Conservation (phyloP, 2,888 invertebrate genomes). For the Agonopterix heracliana region DNA sequence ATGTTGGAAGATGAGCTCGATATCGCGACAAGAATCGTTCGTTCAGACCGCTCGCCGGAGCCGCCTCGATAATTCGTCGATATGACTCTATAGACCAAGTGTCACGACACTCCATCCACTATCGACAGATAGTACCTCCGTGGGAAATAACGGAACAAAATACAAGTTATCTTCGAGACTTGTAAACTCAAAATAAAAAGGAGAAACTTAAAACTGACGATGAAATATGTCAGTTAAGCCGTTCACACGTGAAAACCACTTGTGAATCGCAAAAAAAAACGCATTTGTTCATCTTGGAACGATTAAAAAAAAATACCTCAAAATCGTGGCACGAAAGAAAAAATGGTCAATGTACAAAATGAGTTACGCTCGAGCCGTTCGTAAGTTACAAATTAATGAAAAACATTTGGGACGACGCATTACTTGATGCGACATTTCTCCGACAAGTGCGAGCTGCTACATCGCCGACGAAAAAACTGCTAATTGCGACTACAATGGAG, state of each 20-base stretch:
- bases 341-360: constrained; percentile 29
- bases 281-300: constrained; percentile 35
- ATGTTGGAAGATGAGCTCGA: constrained; percentile 8
- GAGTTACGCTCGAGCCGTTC: constrained; percentile 34
- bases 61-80: constrained; percentile 9
- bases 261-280: constrained; percentile 50
- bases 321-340: constrained; percentile 17
- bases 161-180: constrained; percentile 9
- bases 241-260: constrained; percentile 55
- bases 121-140: constrained; percentile 1
- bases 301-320: constrained; percentile 27
- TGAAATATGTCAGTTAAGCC: constrained; percentile 55
- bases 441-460: constrained; percentile 59
- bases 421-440: constrained; percentile 53
- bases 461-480: constrained; percentile 54
- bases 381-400: constrained; percentile 57
- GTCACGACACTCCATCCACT: constrained; percentile 13
- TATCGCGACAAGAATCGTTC: constrained; percentile 13
- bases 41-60: neutral
- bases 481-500: constrained; percentile 71
- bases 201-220: constrained; percentile 40
- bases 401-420: constrained; percentile 60
- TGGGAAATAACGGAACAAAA: constrained; percentile 10
- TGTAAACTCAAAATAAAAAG: constrained; percentile 18
- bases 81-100: constrained; percentile 10